Base-by-base conservation (phyloP, 2,797 vertebrate genomes). In the Coreius guichenoti region DNA sequence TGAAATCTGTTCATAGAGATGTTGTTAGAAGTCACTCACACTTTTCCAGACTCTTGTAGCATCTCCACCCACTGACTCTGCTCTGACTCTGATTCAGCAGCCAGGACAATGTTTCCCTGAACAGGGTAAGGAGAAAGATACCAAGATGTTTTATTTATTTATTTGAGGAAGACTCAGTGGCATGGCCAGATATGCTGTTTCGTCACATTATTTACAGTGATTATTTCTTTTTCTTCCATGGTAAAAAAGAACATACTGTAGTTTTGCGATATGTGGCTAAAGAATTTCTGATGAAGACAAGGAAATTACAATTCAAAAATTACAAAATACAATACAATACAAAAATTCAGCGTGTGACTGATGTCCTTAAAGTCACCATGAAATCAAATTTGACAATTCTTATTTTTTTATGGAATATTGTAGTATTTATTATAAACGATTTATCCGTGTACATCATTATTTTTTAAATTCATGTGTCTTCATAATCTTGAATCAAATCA, bases 1-100 rank as follows among this genome's bases (percentile, higher is more conserved):
- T 43, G 39, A 8, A 43, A 56, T 47, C 43, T 47, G 19, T 79
- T 29, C 56, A n/a, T 43, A 63, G 29, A 26, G 58, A 13, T 43
- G 14, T 54, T n/a, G 17, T 4, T 56, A 80, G 16, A 68, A 31
- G 29, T 73, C 47, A 94, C 96, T 98, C 94, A 99, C 98, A 99
- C 98, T 97, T 98, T 99, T 86, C 98, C 97, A 0, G 98, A 99
- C 67, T 99, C 97, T 90, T 98, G 97, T 63, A 99, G 95, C 96
- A 98, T 96, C 91, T 98, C 97, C 91, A 98, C 92, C 98, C 98
- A 99, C 91, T 98, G 98, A 75, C 93, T 91, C 94, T 97, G 97
- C 85, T 99, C 97, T 76, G 94, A 94, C 91, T 96, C 96, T 0
- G 97, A 97, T 91, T 99, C 98, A 0, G 97, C 97, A 16, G 98